Base-by-base conservation (phyloP, 2,888 invertebrate species). In the Caenorhabditis sp. region DNA sequence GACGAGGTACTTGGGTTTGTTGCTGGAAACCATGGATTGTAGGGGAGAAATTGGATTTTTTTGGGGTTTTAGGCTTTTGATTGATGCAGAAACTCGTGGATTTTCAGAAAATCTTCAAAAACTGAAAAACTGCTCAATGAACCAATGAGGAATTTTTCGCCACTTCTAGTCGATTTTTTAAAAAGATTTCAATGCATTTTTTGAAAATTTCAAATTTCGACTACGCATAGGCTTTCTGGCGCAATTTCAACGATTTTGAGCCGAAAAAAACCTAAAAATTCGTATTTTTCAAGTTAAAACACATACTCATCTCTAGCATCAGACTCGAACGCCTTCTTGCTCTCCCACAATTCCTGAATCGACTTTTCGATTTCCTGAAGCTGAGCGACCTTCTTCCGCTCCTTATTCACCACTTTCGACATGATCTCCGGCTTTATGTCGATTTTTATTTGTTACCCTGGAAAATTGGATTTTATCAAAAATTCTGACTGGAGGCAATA, bases 271-370 rank as follows among this genome's bases (percentile, higher is more conserved):
- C 31, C 5, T 7, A 31, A 38, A 24, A 54, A 22, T 49, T 4
- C 5, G 19, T 49, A 19, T 19, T 49, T 22, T 19, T 19, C 7
- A 4, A 2, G 6, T 49, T 19, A 4, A 49, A 47, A 44, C 44
- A 86, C 88, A 74, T 28, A 89, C 88, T 85, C 85, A 68, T 87
- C 87, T 0, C 95, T 95, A 2, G 96, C 96, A 94, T 98, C 95
- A 69, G 94, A 93, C 93, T 98, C 96, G 93, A 95, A 96, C 1
- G 95, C 94, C 91, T 95, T 96, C 75, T 95, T 95, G 22, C 94
- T 93, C 51, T 95, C 95, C 99, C 99, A 99, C 93, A 94, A 94
- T 80, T 94, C 94, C 93, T 98, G 98, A 16, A 97, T 95, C 84
- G 95, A 94, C 81, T 94, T 94, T 92, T 99, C 98, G 87, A 81